Conservation (phyloP, 2,888 invertebrate genomes). For the Megamerina dolium region DNA sequence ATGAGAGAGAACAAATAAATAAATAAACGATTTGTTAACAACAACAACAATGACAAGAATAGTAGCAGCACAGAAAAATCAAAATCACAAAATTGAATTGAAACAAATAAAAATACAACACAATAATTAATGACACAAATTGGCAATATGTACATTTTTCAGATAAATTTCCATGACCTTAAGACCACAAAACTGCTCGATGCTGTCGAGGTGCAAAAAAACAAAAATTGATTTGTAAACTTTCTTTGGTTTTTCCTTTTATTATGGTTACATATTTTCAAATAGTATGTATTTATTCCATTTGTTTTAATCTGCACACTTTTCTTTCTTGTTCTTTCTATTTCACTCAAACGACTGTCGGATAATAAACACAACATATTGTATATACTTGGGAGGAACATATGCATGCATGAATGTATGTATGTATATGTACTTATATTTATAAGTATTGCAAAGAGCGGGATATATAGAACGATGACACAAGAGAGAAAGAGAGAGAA, state of each 20-base stretch:
- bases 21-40: neutral
- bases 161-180: constrained; percentile 36
- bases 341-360: constrained; percentile 34
- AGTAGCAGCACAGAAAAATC: constrained; percentile 2
- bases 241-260: constrained; percentile 20
- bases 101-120: no score
- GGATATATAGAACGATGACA: no score
- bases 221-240: constrained; percentile 6
- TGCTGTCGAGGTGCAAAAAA: neutral
- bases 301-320: constrained; percentile 16
- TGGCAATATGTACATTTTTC: constrained; percentile 21
- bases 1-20: constrained; percentile 6
- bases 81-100: no score
- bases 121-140: no score
- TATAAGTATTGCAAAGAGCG: no score
- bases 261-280: constrained; percentile 12
- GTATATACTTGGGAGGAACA: neutral
- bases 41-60: constrained; percentile 10
- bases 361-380: constrained; percentile 19
- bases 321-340: constrained; percentile 38
- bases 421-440: no score
- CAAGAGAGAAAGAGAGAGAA: no score
- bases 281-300: constrained; percentile 1
- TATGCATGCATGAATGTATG: no score
- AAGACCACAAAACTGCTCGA: constrained; percentile 15